Conservation (phyloP, 2,888 invertebrate species). For the Erebia ligea region DNA sequence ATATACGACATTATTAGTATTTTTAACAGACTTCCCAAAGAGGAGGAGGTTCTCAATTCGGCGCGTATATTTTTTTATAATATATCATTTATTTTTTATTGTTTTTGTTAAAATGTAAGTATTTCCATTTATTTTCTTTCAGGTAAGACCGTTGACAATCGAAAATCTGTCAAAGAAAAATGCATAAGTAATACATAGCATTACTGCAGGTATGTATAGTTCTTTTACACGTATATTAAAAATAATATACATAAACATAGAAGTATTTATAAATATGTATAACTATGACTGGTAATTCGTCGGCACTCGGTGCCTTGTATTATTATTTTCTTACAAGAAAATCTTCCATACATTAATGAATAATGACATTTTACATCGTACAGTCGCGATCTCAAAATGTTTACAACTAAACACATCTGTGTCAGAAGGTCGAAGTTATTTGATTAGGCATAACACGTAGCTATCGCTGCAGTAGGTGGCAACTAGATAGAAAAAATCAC, state of each 20-base stretch:
- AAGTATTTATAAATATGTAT: not conserved
- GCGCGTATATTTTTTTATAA: too few relatives aligned
- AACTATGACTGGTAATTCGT: not conserved
- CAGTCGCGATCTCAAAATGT: too few relatives aligned
- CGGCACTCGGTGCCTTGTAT: not conserved
- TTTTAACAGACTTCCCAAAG: too few relatives aligned
- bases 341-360: conserved; percentile 12
- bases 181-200: not conserved
- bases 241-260: not conserved
- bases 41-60: too few relatives aligned
- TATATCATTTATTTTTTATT: too few relatives aligned
- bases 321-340: not conserved
- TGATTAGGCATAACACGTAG: too few relatives aligned
- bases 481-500: too few relatives aligned
- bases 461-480: too few relatives aligned
- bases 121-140: not conserved
- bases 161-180: not conserved
- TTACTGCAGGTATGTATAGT: not conserved
- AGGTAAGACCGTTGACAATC: not conserved
- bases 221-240: not conserved
- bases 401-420: too few relatives aligned
- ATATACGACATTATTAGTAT: too few relatives aligned
- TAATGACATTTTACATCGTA: conserved; percentile 17
- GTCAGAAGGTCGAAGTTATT: too few relatives aligned
- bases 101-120: too few relatives aligned